Base-by-base conservation (phyloP, 2,888 invertebrate genomes). In the Liodrosophila aerea region DNA sequence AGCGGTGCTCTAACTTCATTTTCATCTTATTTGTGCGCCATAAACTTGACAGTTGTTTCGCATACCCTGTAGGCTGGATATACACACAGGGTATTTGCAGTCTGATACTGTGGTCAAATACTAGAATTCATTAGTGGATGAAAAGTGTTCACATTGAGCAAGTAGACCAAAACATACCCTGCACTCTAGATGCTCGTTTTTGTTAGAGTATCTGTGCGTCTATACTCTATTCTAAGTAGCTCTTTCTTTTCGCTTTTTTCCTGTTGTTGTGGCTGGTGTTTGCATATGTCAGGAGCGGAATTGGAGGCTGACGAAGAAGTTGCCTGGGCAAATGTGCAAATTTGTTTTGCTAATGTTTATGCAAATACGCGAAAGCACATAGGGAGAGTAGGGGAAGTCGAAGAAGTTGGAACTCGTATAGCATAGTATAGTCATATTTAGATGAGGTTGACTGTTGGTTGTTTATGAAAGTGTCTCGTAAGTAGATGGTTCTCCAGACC, bases 281-380 rank as follows among this genome's bases (percentile, higher is more conserved):
- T 78, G 81, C 82, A 73, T 80, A 81, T 86, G 86, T 84, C 60
- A 60, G 40, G 44, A 58, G 56, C 46, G 62, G 57, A 53, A 53
- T 43, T 40, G 73, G 59, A 61, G 54, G 52, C 40, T 59, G 52
- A 18, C 46, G 50, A 12, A 22, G 34, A 18, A 37, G 43, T 36
- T 51, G 64, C 47, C 41, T 34, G 60, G 57, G 53, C 63, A 86
- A 86, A 85, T 85, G 81, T 86, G 81, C 75, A 86, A 82, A 82
- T 82, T 82, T 82, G 84, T 83, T 82, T 83, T 82, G 87, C 87
- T 82, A 82, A 82, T 82, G 82, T 87, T 82, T 82, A 82, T 87
- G 82, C 84, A 85, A 82, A 82, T 86, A 86, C 64, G 74, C 69
- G 59, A 61, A 58, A 64, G 67, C 83, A 78, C 73, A 82, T 75